These are phyloP conservation scores for Meliscaeva auricollis DNA, from an alignment of 2,888 invertebrate species.

Conservation along the genomic window DNA sequence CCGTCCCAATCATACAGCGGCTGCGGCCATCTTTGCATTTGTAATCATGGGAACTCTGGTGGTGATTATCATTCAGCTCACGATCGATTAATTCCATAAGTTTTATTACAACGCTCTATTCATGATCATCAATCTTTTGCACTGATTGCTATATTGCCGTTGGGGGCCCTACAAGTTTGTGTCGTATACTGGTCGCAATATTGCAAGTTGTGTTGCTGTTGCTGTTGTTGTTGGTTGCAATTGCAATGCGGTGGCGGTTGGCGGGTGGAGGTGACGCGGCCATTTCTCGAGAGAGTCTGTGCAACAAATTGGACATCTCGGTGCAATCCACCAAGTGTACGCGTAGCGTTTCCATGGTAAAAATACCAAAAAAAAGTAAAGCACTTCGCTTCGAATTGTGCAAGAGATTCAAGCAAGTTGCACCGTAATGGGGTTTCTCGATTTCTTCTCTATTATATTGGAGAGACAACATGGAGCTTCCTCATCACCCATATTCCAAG, in stretches of 20 bases:
- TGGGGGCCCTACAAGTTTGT: slow-evolving; percentile 58
- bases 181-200: too few species aligned
- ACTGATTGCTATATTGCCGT: slow-evolving; percentile 73
- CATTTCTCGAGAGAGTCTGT: slow-evolving; percentile 56
- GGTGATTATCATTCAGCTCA: slow-evolving; percentile 75
- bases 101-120: slow-evolving; percentile 68
- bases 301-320: slow-evolving; percentile 63
- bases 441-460: slow-evolving; percentile 32
- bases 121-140: slow-evolving; percentile 75
- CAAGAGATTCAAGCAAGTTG: slow-evolving; percentile 38
- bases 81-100: slow-evolving; percentile 76
- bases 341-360: slow-evolving; percentile 21
- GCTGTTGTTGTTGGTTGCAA: slow-evolving; percentile 4
- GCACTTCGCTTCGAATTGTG: slow-evolving; percentile 50
- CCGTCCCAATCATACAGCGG: not conserved
- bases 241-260: slow-evolving; percentile 6
- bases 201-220: not conserved
- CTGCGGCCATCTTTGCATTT: slow-evolving; percentile 52
- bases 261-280: not conserved
- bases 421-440: slow-evolving; percentile 29
- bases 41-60: slow-evolving; percentile 73
- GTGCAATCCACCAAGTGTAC: slow-evolving; percentile 41
- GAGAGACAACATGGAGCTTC: slow-evolving; percentile 64
- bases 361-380: slow-evolving; percentile 1
- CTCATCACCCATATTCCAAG: slow-evolving; percentile 63